These are phyloP conservation scores for Microtus pennsylvanicus DNA, from an alignment of 2,113 vertebrate genomes.

Conservation along the genomic window DNA sequence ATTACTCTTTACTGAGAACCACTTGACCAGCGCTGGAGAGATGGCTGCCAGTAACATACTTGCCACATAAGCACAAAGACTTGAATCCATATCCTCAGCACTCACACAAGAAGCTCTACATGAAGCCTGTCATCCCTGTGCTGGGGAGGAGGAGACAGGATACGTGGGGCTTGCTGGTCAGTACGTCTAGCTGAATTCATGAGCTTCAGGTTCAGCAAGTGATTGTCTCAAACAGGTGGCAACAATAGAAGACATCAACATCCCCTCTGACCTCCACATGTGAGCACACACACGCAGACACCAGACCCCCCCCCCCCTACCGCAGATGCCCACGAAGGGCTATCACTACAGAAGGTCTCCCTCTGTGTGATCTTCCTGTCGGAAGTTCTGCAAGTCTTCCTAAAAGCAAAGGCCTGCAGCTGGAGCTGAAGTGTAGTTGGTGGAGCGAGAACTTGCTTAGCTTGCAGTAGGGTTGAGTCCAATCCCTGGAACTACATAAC, in stretches of 20 bases:
- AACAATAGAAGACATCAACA: neutral
- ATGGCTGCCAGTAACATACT: neutral
- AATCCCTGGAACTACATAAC: neutral
- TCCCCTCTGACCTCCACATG: neutral
- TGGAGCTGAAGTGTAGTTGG: neutral
- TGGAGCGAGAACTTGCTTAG: neutral
- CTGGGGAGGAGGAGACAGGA: neutral
- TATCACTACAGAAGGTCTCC: neutral
- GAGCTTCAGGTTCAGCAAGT: neutral
- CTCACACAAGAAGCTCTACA: neutral
- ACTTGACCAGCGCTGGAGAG: neutral
- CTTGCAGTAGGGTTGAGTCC: neutral
- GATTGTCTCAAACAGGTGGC: neutral
- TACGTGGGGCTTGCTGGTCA: neutral
- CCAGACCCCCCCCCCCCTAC: neutral
- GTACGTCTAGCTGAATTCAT: neutral
- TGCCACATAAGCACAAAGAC: neutral
- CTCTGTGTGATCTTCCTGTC: conserved; percentile 13
- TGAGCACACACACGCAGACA: neutral
- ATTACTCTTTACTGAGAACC: neutral
- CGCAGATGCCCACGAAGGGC: neutral
- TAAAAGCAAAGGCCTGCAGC: neutral
- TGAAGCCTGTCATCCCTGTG: neutral
- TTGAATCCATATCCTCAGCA: neutral
- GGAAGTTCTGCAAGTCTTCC: conserved; percentile 25